Evolutionary conservation across 1,140 invertebrate species (phyloP).

Genomic region (Pseudomyrmex gracilis): DNA sequence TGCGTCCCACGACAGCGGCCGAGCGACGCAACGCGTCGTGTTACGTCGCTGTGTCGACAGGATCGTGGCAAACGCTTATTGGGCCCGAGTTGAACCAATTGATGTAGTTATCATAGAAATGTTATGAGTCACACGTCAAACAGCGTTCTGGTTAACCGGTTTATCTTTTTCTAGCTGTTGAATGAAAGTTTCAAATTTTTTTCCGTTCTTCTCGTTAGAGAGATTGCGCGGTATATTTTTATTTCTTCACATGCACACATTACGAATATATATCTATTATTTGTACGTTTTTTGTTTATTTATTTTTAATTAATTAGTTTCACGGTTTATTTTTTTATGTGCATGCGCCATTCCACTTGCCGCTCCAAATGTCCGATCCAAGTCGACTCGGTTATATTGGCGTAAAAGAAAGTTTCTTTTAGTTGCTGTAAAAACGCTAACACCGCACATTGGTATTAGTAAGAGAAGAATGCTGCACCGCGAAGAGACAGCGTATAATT

Average conservation of each 20-base stretch:
- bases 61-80: conserved; percentile 33
- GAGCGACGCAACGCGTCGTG: conserved; percentile 67
- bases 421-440: not conserved
- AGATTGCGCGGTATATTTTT: not conserved
- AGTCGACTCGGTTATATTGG: no score
- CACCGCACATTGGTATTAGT: not conserved
- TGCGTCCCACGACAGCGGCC: conserved; percentile 59
- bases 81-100: conserved; percentile 33
- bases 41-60: conserved; percentile 65
- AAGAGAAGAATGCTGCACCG: conserved; percentile 19
- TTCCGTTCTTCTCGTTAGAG: no score
- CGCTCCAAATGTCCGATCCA: not conserved
- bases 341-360: not conserved
- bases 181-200: no score
- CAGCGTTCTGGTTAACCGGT: not conserved
- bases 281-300: not conserved
- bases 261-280: no score
- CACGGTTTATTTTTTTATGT: not conserved
- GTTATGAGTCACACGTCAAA: not conserved
- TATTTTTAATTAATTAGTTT: not conserved
- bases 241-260: not conserved
- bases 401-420: not conserved
- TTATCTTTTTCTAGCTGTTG: not conserved
- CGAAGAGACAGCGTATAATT: conserved; percentile 43
- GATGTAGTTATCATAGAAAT: not conserved